Evolutionary conservation across 2,113 vertebrate species (phyloP).

Genomic region (Ascaphus truei): DNA sequence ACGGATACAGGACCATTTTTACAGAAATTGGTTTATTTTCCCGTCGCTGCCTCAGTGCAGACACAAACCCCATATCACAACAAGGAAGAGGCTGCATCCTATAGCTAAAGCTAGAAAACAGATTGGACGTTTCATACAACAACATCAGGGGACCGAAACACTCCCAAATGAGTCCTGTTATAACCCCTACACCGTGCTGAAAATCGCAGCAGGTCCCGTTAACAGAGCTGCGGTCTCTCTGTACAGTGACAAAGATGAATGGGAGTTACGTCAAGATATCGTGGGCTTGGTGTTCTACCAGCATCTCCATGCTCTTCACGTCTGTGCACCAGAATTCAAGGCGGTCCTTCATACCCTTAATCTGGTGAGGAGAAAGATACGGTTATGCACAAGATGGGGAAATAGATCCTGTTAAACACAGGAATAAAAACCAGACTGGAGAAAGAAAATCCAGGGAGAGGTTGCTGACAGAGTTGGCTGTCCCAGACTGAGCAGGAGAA

Average conservation of each 20-base stretch:
- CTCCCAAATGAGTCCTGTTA: slow-evolving; percentile 1
- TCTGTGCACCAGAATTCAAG: slow-evolving; percentile 93
- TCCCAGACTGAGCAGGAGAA: not conserved
- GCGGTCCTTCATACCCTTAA: slow-evolving; percentile 95
- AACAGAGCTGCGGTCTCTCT: not conserved
- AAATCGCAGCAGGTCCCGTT: not conserved
- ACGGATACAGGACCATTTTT: too few relatives aligned
- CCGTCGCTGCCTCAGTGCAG: slow-evolving; percentile 5
- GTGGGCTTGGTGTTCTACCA: slow-evolving; percentile 95
- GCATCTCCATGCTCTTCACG: slow-evolving; percentile 93
- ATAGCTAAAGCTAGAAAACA: not conserved
- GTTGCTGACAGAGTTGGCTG: not conserved
- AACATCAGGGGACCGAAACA: not conserved
- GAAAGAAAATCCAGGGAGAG: not conserved
- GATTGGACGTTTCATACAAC: not conserved
- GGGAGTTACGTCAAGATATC: slow-evolving; percentile 86
- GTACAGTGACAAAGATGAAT: not conserved
- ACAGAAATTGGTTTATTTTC: slow-evolving; percentile 19
- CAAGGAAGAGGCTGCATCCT: not conserved
- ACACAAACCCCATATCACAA: slow-evolving; percentile 3
- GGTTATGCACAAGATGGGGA: too few relatives aligned
- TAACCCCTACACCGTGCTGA: not conserved
- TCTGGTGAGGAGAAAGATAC: slow-evolving; percentile 63
- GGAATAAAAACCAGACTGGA: too few relatives aligned
- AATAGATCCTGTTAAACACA: too few relatives aligned